Evolutionary conservation across 2,888 invertebrate species (phyloP).

Genomic region (Athalia rosae): DNA sequence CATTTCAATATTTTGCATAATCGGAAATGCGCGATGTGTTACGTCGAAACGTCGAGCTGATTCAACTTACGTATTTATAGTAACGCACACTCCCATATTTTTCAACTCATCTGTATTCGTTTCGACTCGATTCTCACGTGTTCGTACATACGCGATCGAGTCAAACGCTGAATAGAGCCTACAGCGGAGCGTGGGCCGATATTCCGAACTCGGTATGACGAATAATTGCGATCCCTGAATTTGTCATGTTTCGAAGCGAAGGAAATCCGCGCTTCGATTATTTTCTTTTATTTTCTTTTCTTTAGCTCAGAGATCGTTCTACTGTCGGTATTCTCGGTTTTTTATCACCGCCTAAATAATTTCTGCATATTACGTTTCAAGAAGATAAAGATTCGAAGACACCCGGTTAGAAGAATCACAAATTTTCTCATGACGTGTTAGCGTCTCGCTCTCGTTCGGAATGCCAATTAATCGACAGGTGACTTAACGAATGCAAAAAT

Average conservation of each 20-base stretch:
- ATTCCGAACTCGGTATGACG: conserved; percentile 16
- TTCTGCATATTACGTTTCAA: background rate
- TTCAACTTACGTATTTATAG: background rate
- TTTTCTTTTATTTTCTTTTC: no score
- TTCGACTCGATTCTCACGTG: background rate
- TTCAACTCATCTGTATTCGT: background rate
- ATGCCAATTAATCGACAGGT: background rate
- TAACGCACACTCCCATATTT: background rate
- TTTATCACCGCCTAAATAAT: background rate
- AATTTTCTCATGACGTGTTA: background rate
- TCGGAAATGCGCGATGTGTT: conserved; percentile 35
- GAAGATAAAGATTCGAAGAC: background rate
- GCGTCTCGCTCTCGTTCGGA: background rate
- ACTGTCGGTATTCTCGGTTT: background rate
- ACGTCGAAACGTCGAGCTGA: conserved; percentile 9
- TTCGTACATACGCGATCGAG: background rate
- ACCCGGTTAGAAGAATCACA: background rate
- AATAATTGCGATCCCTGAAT: conserved; percentile 22
- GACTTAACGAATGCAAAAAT: background rate
- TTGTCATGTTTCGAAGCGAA: background rate
- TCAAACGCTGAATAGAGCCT: background rate
- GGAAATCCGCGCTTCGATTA: background rate
- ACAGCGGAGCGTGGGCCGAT: conserved; percentile 23
- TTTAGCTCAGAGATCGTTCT: no score
- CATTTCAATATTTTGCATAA: conserved; percentile 30